Evolutionary conservation across 2,113 vertebrate species (phyloP).

Genomic region (Cichladusa arquata): DNA sequence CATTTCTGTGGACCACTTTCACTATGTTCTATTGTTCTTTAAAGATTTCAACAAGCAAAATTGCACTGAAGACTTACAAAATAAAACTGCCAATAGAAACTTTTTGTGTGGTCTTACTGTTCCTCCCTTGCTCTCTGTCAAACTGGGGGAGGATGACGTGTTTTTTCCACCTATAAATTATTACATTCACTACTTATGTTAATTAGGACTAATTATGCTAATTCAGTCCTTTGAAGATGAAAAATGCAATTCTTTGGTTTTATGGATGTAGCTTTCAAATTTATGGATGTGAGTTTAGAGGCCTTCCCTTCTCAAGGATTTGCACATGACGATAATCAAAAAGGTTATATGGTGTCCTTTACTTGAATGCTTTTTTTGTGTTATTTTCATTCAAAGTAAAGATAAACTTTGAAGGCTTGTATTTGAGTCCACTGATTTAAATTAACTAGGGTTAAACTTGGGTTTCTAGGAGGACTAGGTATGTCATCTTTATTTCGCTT

Average conservation of each 20-base stretch:
- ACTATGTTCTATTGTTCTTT: background rate
- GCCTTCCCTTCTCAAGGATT: background rate
- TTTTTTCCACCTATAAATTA: background rate
- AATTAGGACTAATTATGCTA: background rate
- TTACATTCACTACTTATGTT: background rate
- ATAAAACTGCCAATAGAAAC: background rate
- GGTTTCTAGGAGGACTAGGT: background rate
- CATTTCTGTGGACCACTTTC: background rate
- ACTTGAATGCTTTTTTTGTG: background rate
- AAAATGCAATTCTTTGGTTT: background rate
- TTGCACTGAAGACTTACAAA: background rate
- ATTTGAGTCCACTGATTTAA: background rate
- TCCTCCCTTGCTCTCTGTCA: background rate
- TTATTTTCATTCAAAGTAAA: background rate
- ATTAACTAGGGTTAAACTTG: background rate
- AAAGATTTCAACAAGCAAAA: background rate
- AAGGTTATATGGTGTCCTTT: background rate
- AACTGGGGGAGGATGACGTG: background rate
- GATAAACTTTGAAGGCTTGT: background rate
- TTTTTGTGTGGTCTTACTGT: background rate
- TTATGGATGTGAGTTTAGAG: background rate
- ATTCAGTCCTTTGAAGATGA: background rate
- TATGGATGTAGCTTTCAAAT: background rate
- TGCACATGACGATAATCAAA: background rate
- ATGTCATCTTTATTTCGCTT: background rate